phyloP scores from a whole-genome alignment of 2,113 vertebrate genomes.

The Gasterosteus nipponicus region DNA sequence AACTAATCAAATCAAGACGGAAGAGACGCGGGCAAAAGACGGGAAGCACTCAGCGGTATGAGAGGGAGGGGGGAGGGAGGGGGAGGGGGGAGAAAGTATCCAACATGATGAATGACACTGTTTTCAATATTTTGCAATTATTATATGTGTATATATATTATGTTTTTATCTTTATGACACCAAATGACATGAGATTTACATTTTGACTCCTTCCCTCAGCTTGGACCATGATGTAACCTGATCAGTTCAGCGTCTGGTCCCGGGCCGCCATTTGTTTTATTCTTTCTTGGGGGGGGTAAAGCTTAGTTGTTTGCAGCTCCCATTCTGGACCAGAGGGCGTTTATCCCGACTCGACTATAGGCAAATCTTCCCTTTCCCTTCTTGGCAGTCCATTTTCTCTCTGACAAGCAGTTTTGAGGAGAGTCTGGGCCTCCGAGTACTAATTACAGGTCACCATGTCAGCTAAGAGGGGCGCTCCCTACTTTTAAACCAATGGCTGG shows the following conservation, averaged over 20 bases:
- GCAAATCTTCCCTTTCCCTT: conserved; percentile 73
- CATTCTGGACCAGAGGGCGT: conserved; percentile 41
- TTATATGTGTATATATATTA: too few relatives aligned
- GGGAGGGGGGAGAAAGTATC: not conserved
- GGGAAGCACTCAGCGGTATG: conserved; percentile 37
- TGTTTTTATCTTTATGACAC: not conserved
- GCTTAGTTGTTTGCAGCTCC: conserved; percentile 63
- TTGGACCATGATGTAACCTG: conserved; percentile 42
- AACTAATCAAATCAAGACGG: conserved; percentile 71
- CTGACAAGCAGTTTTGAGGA: conserved; percentile 47
- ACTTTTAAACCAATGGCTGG: conserved; percentile 39
- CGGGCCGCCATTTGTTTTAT: not conserved
- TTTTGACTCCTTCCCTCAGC: conserved; percentile 4
- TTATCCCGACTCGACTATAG: conserved; percentile 57
- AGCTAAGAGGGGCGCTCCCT: conserved; percentile 47
- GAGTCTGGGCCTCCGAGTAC: conserved; percentile 52
- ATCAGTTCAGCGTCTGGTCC: conserved; percentile 28
- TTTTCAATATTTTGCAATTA: not conserved
- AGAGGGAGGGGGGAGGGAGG: not conserved
- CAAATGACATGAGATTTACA: not conserved
- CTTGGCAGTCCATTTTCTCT: conserved; percentile 62
- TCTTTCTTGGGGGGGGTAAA: conserved; percentile 27
- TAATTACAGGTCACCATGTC: conserved; percentile 72
- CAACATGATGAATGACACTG: not conserved
- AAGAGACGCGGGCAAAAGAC: conserved; percentile 44